These are phyloP conservation scores for Plectropomus leopardus DNA, from an alignment of 2,113 vertebrate species.

Conservation along the genomic window DNA sequence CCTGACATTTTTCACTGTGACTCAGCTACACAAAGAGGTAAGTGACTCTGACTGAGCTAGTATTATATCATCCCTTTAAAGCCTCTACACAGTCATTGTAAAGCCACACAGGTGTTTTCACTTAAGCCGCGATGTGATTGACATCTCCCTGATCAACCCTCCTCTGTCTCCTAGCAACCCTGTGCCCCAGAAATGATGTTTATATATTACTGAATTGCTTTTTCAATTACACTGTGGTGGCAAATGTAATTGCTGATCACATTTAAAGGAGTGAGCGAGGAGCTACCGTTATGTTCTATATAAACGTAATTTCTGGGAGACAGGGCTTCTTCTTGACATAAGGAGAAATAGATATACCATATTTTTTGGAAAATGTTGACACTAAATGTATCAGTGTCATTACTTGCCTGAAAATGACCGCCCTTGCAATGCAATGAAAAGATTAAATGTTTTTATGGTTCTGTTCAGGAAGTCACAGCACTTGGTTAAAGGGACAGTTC, in stretches of 20 bases:
- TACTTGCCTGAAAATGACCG: no score
- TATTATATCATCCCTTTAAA: background rate
- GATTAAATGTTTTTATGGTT: background rate
- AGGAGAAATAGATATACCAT: no score
- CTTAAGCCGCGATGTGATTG: background rate
- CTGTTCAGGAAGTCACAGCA: background rate
- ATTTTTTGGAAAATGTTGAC: no score
- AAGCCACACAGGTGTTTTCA: background rate
- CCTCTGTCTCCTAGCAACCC: background rate
- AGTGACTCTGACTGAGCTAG: background rate
- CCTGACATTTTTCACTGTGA: background rate
- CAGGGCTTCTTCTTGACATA: background rate
- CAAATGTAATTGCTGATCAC: background rate
- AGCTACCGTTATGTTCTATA: background rate
- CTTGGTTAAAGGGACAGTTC: background rate
- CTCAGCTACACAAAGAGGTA: background rate
- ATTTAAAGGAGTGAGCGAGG: background rate
- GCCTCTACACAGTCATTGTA: background rate
- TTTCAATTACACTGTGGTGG: no score
- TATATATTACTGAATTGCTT: background rate
- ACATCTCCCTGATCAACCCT: background rate
- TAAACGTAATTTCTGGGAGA: background rate
- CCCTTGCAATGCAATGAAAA: no score
- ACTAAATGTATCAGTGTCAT: no score
- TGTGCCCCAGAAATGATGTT: background rate